Evolutionary conservation across 2,797 vertebrate species (phyloP).

Genomic region (Coregonus sp.): DNA sequence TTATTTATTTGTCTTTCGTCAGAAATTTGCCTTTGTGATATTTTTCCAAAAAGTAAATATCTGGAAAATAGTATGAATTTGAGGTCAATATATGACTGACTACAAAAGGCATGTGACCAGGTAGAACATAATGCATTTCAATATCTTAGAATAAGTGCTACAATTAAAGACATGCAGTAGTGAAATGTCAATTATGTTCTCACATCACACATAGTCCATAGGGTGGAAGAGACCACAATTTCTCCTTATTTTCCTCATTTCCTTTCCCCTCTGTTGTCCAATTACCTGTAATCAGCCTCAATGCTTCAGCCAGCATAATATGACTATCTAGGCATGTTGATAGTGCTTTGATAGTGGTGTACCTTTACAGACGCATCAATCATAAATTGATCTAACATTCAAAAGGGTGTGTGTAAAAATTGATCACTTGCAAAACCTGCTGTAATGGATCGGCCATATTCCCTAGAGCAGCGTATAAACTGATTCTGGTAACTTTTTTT

Average conservation of each 20-base stretch:
- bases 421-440: conserved; percentile 30
- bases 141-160: not conserved
- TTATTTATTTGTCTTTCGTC: no score
- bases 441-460: conserved; percentile 29
- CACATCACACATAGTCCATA: not conserved
- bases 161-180: not conserved
- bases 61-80: no score
- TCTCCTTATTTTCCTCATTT: not conserved
- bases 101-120: not conserved
- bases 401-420: conserved; percentile 32
- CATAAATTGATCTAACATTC: conserved; percentile 35
- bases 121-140: not conserved
- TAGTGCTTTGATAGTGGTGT: conserved; percentile 27
- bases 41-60: no score
- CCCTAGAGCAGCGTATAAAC: conserved; percentile 22
- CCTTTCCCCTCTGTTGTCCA: not conserved
- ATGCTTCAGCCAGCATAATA: not conserved
- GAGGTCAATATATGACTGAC: no score
- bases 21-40: no score
- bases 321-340: not conserved
- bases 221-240: not conserved
- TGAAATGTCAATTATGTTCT: not conserved
- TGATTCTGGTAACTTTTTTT: conserved; percentile 31
- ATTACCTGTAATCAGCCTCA: not conserved
- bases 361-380: conserved; percentile 13